Percentiles rank a stretch among this genome's conserved stretches.
phyloP scores from a whole-genome alignment of 53 echinoderm and acorn worm species.

The Echinarachnius parma region DNA sequence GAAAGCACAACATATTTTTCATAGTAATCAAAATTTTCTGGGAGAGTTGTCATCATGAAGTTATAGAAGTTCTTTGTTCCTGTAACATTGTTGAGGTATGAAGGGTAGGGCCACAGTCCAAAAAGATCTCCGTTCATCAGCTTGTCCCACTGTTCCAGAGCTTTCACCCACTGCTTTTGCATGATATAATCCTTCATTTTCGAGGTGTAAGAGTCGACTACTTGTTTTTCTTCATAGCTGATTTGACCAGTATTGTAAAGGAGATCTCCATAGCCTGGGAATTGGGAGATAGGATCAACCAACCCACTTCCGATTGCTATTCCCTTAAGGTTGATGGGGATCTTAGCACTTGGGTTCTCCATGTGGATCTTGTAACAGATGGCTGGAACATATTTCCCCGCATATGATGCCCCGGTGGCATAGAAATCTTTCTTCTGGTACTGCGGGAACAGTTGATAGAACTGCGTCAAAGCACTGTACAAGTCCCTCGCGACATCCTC shows the following conservation, averaged over 20 bases:
- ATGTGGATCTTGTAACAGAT: constrained; percentile 56
- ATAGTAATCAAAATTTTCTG: background rate
- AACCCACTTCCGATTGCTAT: constrained; percentile 73
- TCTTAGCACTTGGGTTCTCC: constrained; percentile 50
- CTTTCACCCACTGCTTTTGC: background rate
- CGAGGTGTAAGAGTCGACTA: background rate
- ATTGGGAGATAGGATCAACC: constrained; percentile 46
- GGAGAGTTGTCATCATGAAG: background rate
- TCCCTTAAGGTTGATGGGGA: constrained; percentile 70
- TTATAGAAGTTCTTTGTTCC: background rate
- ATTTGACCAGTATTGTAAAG: background rate
- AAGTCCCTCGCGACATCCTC: constrained; percentile 55
- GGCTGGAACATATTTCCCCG: constrained; percentile 77
- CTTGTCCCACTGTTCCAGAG: background rate
- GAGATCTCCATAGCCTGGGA: background rate
- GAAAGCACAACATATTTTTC: background rate
- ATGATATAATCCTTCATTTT: background rate
- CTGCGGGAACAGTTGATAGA: constrained; percentile 60
- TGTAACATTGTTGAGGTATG: background rate
- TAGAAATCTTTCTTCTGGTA: constrained; percentile 86
- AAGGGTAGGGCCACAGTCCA: background rate
- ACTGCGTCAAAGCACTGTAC: constrained; percentile 76
- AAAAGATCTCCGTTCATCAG: background rate
- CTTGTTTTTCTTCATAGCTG: background rate
- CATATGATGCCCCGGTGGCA: constrained; percentile 77